Conservation (phyloP, 2,888 invertebrate species). For the Lepidocyrtinus sp. region DNA sequence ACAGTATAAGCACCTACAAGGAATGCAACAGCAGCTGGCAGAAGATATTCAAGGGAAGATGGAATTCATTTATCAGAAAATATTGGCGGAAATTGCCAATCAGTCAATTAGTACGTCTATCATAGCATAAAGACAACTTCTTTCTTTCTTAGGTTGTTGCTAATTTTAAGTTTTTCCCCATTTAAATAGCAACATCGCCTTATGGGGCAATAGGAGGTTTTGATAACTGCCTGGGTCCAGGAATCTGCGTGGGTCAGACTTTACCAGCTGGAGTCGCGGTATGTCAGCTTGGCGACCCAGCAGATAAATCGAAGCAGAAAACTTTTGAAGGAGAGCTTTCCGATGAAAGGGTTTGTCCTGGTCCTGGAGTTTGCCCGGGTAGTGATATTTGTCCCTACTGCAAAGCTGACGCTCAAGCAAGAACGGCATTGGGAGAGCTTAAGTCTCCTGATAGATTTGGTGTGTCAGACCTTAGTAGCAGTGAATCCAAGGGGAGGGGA, state of each 20-base stretch:
- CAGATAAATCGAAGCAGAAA: neutral
- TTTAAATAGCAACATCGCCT: neutral
- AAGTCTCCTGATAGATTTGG: neutral
- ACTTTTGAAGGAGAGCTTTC: no score
- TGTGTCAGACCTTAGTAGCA: neutral
- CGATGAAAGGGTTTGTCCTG: constrained; percentile 45
- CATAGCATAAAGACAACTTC: neutral
- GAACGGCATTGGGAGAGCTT: neutral
- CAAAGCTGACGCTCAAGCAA: neutral
- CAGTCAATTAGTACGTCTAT: neutral
- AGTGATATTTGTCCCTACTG: constrained; percentile 58
- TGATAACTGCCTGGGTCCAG: constrained; percentile 16
- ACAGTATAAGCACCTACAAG: neutral
- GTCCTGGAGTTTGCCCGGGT: constrained; percentile 63
- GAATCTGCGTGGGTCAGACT: constrained; percentile 18
- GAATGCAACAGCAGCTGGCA: neutral
- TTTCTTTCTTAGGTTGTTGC: neutral
- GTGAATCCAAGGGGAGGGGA: no score
- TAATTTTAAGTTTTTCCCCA: neutral
- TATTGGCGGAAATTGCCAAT: neutral
- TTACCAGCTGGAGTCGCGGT: constrained; percentile 19
- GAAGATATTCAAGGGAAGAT: constrained; percentile 9
- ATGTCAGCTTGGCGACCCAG: neutral
- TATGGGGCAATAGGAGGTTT: neutral
- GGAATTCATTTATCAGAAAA: neutral